A percentile compares a stretch with the other conserved stretches of the same genome.
phyloP scores from a whole-genome alignment of 2,888 invertebrate species.

The Cerastis rubricosa region DNA sequence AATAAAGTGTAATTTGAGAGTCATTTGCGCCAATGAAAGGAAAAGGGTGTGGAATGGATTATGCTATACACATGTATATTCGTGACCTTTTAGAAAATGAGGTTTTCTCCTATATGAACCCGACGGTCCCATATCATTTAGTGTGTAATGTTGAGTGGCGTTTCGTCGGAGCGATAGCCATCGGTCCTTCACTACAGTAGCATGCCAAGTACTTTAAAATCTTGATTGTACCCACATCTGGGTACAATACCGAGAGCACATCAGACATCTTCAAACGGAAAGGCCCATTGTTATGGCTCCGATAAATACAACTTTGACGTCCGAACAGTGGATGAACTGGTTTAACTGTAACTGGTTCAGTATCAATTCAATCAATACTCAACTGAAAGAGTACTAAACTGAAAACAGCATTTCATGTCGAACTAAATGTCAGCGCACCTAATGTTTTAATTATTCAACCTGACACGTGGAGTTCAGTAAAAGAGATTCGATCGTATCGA shows the following conservation, averaged over 20 bases:
- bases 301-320: constrained; percentile 53
- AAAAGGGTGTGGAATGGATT: constrained; percentile 60
- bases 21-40: constrained; percentile 55
- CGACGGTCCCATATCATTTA: constrained; percentile 71
- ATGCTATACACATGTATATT: constrained; percentile 55
- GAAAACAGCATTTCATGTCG: constrained; percentile 31
- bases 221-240: constrained; percentile 49
- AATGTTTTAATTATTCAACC: constrained; percentile 52
- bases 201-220: constrained; percentile 52
- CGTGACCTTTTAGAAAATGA: constrained; percentile 70
- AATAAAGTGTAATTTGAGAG: constrained; percentile 57
- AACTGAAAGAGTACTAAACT: constrained; percentile 33
- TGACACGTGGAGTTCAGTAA: constrained; percentile 43
- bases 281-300: constrained; percentile 52
- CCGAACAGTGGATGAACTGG: constrained; percentile 50
- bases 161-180: constrained; percentile 72
- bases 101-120: constrained; percentile 71
- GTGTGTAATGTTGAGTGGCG: constrained; percentile 79
- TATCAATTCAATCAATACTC: constrained; percentile 37
- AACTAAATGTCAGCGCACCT: constrained; percentile 14
- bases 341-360: constrained; percentile 31
- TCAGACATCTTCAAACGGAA: constrained; percentile 57
- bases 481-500: constrained; percentile 49
- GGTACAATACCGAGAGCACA: constrained; percentile 37
- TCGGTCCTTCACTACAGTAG: constrained; percentile 64